Base-by-base conservation (phyloP, 2,113 vertebrate genomes). In the Ursus arctos region DNA sequence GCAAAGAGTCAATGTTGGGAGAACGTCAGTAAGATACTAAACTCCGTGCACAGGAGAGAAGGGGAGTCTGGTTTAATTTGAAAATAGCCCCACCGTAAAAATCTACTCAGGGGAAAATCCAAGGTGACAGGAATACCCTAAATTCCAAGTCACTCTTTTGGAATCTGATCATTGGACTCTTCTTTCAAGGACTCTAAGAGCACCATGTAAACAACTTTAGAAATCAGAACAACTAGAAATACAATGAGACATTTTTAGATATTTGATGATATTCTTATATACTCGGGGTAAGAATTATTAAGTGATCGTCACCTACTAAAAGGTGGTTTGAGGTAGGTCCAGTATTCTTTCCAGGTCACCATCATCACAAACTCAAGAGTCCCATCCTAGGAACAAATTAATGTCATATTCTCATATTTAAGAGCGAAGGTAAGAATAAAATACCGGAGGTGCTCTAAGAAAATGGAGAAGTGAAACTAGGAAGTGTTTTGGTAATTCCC, bases 181-280 rank as follows among this genome's bases (percentile, higher is more conserved):
- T 82, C 53, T 92, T 85, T 72, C 53, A 40, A 95, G 79, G 59
- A 2, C 18, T 24, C 69, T 84, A 71, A 72, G 33, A 69, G 55
- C 18, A 43, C 43, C 43, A 43, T 43, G 43, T 43, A 43, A 43
- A 43, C 43, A 43, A 43, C 43, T 43, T 57, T 93, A 61, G 88
- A 95, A 94, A 80, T 57, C 53, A 82, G 53, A 91, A 88, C 16
- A 63, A 21, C 53, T 71, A 31, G 77, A 89, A 91, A 87, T 43
- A 79, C 33, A 82, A 28, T 51, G 36, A 87, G 53, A 65, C 67
- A 65, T 6, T 28, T 89, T 71, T 7, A 65, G 88, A 51, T 31
- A 81, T 65, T 28, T 76, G 28, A 36, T 31, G 31, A 51, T 77
- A 72, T 95, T 72, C n/a, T 86, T 94, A 49, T 79, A 85, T 28